Evolutionary conservation across 2,888 invertebrate species (phyloP).

Genomic region (Epinotia brunnichana): DNA sequence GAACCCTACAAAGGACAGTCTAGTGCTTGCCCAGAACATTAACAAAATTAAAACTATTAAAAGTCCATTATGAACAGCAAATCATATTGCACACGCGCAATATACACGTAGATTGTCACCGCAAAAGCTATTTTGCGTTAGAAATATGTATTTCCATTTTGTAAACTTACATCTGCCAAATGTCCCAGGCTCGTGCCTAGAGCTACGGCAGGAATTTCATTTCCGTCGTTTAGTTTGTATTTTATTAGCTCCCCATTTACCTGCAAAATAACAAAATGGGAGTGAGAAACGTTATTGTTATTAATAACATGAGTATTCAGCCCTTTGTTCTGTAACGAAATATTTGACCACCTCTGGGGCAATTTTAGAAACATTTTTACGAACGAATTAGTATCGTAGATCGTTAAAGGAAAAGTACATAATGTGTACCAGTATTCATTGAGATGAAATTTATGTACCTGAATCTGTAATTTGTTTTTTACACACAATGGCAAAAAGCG

Average conservation of each 20-base stretch:
- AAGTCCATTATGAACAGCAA: not conserved
- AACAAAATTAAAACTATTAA: not conserved
- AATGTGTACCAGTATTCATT: conserved; percentile 27
- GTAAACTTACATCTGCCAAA: conserved; percentile 67
- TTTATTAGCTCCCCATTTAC: conserved; percentile 47
- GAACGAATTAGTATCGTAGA: not conserved
- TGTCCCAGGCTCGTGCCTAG: conserved; percentile 75
- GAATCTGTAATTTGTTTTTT: conserved; percentile 42
- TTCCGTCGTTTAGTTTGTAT: conserved; percentile 68
- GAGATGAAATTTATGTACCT: conserved; percentile 41
- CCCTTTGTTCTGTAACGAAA: not conserved
- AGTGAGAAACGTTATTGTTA: conserved; percentile 19
- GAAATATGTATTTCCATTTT: conserved; percentile 16
- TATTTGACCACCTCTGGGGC: not conserved
- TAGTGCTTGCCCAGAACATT: not conserved
- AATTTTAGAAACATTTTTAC: not conserved
- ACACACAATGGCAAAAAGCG: conserved; percentile 37
- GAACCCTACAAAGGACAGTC: too few species aligned
- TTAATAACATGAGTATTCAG: not conserved
- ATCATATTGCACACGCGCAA: not conserved
- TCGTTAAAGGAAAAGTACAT: not conserved
- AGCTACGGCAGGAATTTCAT: conserved; percentile 70
- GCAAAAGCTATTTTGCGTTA: conserved; percentile 12
- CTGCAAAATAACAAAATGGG: conserved; percentile 49
- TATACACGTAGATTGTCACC: not conserved